Percentiles rank a stretch among this genome's conserved stretches.
phyloP scores from a whole-genome alignment of 2,113 vertebrate species.

The Scophthalmus maximus region DNA sequence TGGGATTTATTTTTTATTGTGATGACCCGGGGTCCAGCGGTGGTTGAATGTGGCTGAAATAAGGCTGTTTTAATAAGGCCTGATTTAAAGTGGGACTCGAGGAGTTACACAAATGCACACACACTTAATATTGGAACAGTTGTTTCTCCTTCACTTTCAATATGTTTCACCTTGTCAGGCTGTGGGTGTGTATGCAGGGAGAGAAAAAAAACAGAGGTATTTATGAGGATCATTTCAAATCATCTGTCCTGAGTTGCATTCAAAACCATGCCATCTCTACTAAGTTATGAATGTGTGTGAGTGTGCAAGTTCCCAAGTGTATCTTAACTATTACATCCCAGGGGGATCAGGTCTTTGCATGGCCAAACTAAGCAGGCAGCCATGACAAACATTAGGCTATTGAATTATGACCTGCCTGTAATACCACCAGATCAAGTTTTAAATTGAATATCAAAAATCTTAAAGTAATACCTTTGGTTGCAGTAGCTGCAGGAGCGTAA shows the following conservation, averaged over 20 bases:
- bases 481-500: conserved; percentile 1
- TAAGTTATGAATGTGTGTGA: conserved; percentile 50
- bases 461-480: conserved; percentile 9
- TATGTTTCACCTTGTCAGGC: conserved; percentile 53
- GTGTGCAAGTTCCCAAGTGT: conserved; percentile 40
- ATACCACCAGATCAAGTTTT: conserved; percentile 36
- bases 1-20: conserved; percentile 83
- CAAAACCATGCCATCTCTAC: conserved; percentile 53
- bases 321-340: conserved; percentile 33
- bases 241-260: conserved; percentile 54
- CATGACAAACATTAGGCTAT: conserved; percentile 71
- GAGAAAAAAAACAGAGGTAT: conserved; percentile 45
- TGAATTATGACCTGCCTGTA: conserved; percentile 68
- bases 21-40: conserved; percentile 79
- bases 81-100: conserved; percentile 81
- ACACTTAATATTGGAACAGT: conserved; percentile 4
- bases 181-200: conserved; percentile 41
- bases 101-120: conserved; percentile 46
- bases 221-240: conserved; percentile 64
- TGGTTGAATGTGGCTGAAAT: conserved; percentile 75
- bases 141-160: conserved; percentile 38
- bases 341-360: conserved; percentile 52
- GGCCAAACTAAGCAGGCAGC: conserved; percentile 62
- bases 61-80: conserved; percentile 80
- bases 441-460: conserved; percentile 32